A percentile compares a stretch with the other conserved stretches of the same genome.
Evolutionary conservation across 2,113 vertebrate species (phyloP).

Genomic region (Platycercus adscitus): DNA sequence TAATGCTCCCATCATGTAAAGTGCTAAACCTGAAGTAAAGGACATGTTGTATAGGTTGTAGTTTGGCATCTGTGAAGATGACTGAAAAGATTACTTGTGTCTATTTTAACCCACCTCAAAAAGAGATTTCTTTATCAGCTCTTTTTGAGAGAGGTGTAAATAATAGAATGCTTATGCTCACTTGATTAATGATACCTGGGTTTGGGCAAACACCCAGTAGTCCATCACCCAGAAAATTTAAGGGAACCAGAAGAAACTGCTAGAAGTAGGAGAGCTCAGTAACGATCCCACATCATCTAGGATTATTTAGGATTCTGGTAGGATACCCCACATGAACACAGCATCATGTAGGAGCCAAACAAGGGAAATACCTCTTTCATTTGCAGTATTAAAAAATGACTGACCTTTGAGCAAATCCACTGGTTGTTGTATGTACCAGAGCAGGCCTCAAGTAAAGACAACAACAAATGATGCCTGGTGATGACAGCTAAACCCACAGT

Average conservation of each 20-base stretch:
- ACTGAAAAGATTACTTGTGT: neutral
- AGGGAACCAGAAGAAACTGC: neutral
- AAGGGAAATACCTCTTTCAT: neutral
- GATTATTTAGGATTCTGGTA: neutral
- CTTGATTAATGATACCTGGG: neutral
- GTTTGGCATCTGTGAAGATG: neutral
- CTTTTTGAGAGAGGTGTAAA: neutral
- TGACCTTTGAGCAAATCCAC: slow-evolving; percentile 21
- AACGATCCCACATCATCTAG: neutral
- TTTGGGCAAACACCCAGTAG: neutral
- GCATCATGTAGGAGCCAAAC: neutral
- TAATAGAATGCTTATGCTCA: neutral
- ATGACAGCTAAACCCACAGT: slow-evolving; percentile 17
- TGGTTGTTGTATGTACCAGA: neutral
- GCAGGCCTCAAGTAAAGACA: neutral
- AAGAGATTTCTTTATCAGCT: neutral
- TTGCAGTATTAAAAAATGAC: neutral
- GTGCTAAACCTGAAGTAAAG: neutral
- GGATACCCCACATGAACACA: neutral
- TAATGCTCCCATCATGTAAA: neutral
- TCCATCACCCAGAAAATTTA: neutral
- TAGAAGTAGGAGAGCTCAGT: neutral
- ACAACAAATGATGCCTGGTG: neutral
- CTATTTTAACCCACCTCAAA: neutral
- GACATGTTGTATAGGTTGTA: neutral